These are phyloP conservation scores for Vidua chalybeata DNA, from an alignment of 2,113 vertebrate species.

Conservation along the genomic window DNA sequence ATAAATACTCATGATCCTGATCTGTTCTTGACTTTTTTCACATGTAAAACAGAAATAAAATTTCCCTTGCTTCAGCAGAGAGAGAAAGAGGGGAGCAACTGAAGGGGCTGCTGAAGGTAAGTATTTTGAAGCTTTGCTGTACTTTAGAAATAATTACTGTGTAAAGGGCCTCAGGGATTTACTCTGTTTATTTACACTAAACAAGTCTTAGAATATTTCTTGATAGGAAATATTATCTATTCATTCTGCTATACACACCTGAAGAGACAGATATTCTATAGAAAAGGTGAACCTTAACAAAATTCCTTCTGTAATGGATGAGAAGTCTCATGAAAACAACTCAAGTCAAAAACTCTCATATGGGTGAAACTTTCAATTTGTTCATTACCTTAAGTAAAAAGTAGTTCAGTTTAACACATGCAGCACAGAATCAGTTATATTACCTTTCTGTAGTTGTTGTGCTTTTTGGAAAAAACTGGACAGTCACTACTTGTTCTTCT, in stretches of 20 bases:
- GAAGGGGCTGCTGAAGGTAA: not conserved
- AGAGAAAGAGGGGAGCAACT: not conserved
- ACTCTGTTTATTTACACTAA: not conserved
- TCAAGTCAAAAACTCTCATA: not conserved
- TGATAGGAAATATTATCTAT: not conserved
- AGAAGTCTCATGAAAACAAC: not conserved
- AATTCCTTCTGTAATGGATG: not conserved
- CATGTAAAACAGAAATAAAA: not conserved
- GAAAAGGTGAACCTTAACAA: not conserved
- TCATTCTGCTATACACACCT: not conserved
- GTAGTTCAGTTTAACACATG: not conserved
- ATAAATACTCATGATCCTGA: not conserved
- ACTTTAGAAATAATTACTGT: not conserved
- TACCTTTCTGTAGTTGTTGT: conserved; percentile 80
- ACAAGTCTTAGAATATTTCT: not conserved
- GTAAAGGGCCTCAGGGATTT: not conserved
- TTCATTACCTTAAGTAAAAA: not conserved
- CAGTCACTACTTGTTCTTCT: conserved; percentile 79
- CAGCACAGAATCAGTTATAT: not conserved
- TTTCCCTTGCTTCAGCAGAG: not conserved
- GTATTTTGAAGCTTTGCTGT: not conserved
- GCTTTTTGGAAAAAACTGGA: conserved; percentile 81
- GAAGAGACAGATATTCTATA: not conserved
- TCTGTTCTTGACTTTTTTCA: not conserved
- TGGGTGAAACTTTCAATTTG: not conserved